These are phyloP conservation scores for Hapalemur alaotrensis DNA, from an alignment of 2,797 vertebrate species.

Conservation along the genomic window DNA sequence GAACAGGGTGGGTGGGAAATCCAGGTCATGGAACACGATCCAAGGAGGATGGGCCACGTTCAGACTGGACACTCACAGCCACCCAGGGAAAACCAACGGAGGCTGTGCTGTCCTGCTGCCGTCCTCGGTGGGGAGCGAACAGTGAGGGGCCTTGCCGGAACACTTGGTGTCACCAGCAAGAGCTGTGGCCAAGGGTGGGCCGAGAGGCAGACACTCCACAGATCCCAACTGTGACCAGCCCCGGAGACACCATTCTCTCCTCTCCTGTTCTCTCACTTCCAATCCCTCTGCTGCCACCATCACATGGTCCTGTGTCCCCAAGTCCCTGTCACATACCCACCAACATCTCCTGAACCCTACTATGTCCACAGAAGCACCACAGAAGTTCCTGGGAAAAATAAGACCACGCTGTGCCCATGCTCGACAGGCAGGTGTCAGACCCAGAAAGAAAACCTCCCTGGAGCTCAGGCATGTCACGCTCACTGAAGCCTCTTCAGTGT, in stretches of 20 bases:
- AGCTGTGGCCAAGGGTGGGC: accelerated
- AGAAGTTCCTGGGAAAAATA: background rate
- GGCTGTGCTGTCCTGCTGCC: background rate
- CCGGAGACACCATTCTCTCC: background rate
- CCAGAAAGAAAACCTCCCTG: background rate
- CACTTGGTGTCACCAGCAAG: background rate
- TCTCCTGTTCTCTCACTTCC: background rate
- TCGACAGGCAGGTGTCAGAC: background rate
- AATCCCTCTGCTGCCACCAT: background rate
- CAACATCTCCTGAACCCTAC: background rate
- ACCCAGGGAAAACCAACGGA: background rate
- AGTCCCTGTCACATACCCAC: background rate
- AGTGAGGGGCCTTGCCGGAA: background rate
- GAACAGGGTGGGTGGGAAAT: background rate
- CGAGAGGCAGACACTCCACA: accelerated
- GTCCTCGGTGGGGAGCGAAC: accelerated
- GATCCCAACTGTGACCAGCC: background rate
- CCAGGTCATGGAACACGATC: accelerated
- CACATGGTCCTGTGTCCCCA: background rate
- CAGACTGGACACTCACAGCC: too few relatives aligned
- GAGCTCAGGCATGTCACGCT: background rate
- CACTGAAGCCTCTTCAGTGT: accelerated
- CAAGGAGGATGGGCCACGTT: background rate
- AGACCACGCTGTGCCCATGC: accelerated
- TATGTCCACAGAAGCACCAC: accelerated